Conservation (phyloP, 2,113 vertebrate species). For the Cheilinus undulatus region DNA sequence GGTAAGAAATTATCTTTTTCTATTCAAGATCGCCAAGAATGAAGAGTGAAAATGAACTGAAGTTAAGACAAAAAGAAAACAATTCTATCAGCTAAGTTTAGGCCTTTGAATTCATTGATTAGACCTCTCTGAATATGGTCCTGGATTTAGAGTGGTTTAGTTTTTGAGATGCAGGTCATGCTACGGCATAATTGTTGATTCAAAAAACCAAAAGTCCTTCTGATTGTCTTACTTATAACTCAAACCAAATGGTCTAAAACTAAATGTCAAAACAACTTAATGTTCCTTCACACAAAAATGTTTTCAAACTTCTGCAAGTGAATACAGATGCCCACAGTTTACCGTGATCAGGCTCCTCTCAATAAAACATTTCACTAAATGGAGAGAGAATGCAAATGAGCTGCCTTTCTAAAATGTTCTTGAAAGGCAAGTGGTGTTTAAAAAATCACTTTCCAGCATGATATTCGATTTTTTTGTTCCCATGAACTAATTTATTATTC, state of each 20-base stretch:
- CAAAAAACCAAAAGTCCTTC: too few species aligned
- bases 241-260: not conserved
- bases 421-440: conserved; percentile 2
- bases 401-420: not conserved
- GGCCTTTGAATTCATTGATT: too few species aligned
- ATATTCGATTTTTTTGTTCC: not conserved
- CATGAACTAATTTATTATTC: not conserved
- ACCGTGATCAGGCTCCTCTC: not conserved
- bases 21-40: too few species aligned
- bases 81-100: too few species aligned
- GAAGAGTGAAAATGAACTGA: too few species aligned
- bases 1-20: too few species aligned
- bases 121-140: not conserved
- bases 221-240: not conserved
- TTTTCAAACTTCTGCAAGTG: not conserved
- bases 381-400: not conserved
- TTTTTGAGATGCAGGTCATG: too few species aligned
- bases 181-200: too few species aligned
- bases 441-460: not conserved
- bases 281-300: not conserved
- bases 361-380: not conserved
- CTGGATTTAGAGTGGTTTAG: too few species aligned
- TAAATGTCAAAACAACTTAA: not conserved
- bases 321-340: not conserved
- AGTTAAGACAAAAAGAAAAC: not conserved